A percentile compares a stretch with the other conserved stretches of the same genome.
These are phyloP conservation scores for Disparrhopalites patrizii DNA, from an alignment of 2,888 invertebrate species.

Conservation along the genomic window DNA sequence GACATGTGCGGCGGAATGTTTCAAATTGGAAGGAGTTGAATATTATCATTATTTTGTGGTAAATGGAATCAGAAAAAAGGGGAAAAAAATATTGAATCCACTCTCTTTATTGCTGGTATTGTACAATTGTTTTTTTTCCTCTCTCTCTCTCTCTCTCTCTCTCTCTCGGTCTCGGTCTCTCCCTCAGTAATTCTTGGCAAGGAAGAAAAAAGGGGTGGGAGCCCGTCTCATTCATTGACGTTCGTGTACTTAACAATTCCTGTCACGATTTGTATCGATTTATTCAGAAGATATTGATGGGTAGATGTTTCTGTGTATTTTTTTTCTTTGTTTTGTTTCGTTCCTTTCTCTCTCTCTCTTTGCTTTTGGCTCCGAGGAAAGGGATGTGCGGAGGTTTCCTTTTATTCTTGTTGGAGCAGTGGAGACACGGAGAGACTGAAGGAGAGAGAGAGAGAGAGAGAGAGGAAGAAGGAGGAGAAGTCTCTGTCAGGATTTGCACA, in stretches of 20 bases:
- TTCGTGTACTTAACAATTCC: slow-evolving; percentile 14
- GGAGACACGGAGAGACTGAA: too few species aligned
- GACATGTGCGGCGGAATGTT: background rate
- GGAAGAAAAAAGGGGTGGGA: background rate
- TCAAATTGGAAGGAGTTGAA: too few species aligned
- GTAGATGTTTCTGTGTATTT: background rate
- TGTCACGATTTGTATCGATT: slow-evolving; percentile 26
- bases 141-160: too few species aligned
- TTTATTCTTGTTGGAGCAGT: too few species aligned
- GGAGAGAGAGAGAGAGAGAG: slow-evolving; percentile 7
- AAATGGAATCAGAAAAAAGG: too few species aligned
- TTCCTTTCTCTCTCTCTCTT: background rate
- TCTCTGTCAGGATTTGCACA: slow-evolving; percentile 8
- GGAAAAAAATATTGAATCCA: background rate
- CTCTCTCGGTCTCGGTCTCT: background rate
- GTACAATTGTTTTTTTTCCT: background rate
- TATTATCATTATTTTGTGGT: too few species aligned
- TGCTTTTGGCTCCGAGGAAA: too few species aligned
- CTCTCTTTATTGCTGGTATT: background rate
- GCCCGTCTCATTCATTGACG: background rate
- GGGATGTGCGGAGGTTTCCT: too few species aligned
- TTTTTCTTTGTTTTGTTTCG: too few species aligned
- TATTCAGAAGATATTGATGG: slow-evolving; percentile 15
- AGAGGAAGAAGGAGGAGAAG: slow-evolving; percentile 6
- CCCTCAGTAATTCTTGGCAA: too few species aligned